A percentile compares a stretch with the other conserved stretches of the same genome.
Conservation (phyloP, 2,888 invertebrate species). For the Peribatodes rhomboidaria region DNA sequence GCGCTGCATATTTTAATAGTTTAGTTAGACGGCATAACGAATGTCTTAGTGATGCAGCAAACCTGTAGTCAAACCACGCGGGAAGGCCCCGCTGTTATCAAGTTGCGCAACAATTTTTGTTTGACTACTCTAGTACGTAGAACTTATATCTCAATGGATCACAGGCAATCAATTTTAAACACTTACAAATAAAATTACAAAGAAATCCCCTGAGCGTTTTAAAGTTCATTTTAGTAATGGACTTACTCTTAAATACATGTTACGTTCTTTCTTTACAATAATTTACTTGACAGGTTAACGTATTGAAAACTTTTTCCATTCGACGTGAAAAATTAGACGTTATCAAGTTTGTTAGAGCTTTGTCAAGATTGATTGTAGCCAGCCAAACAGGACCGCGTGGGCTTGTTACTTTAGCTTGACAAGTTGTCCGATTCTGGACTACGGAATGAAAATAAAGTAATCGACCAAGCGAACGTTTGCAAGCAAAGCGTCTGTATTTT, state of each 20-base stretch:
- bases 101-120: too few relatives aligned
- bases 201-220: background rate
- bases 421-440: background rate
- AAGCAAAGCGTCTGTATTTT: too few relatives aligned
- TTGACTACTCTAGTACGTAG: too few relatives aligned
- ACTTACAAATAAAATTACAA: background rate
- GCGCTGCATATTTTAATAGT: too few relatives aligned
- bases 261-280: background rate
- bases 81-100: too few relatives aligned
- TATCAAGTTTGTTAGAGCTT: background rate
- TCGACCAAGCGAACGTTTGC: too few relatives aligned
- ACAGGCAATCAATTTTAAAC: too few relatives aligned
- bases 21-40: too few relatives aligned
- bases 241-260: background rate
- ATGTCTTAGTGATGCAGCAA: too few relatives aligned
- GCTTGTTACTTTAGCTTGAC: background rate
- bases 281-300: constrained; percentile 1
- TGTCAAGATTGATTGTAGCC: constrained; percentile 4
- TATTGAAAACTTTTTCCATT: constrained; percentile 3
- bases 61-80: too few relatives aligned
- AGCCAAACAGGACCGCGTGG: background rate
- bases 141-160: too few relatives aligned
- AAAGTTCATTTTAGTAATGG: background rate
- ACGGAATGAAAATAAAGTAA: background rate
- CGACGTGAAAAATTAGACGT: constrained; percentile 8